phyloP scores from a whole-genome alignment of 2,888 invertebrate species.

The Cheilosia vulpina region DNA sequence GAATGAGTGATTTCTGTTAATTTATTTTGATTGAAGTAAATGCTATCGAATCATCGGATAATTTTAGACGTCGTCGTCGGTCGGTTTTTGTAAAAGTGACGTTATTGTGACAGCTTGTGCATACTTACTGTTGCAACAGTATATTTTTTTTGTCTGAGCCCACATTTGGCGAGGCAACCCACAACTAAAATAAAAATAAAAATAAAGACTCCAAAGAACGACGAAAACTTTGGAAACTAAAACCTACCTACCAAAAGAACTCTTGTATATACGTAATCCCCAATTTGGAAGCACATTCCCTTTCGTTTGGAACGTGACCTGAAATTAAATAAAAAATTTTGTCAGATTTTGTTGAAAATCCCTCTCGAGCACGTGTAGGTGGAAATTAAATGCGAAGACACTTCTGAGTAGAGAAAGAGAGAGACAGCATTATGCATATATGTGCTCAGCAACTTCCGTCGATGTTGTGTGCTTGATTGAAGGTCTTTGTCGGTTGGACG shows the following conservation, averaged over 20 bases:
- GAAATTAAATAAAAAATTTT: conserved; percentile 49
- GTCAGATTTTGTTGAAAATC: conserved; percentile 29
- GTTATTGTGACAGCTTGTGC: conserved; percentile 3
- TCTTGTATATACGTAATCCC: conserved; percentile 22
- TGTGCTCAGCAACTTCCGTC: conserved; percentile 23
- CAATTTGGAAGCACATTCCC: conserved; percentile 45
- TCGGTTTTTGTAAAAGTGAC: conserved; percentile 16
- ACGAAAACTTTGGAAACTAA: neutral
- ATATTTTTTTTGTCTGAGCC: neutral
- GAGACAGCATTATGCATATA: neutral
- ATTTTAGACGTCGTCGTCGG: conserved; percentile 24
- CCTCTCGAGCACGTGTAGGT: conserved; percentile 24
- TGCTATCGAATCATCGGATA: conserved; percentile 15
- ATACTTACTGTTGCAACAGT: neutral
- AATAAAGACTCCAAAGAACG: neutral
- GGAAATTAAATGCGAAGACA: conserved; percentile 1
- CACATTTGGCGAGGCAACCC: conserved; percentile 32
- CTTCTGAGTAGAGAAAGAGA: neutral
- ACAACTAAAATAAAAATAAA: conserved; percentile 1
- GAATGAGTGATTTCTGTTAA: conserved; percentile 11
- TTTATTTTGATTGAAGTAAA: conserved; percentile 4
- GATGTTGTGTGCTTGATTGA: conserved; percentile 14
- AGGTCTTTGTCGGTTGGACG: conserved; percentile 40
- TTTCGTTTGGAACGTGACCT: conserved; percentile 71
- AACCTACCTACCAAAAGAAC: neutral